These are phyloP conservation scores for Molanna angustata DNA, from an alignment of 2,888 invertebrate genomes.

Conservation along the genomic window DNA sequence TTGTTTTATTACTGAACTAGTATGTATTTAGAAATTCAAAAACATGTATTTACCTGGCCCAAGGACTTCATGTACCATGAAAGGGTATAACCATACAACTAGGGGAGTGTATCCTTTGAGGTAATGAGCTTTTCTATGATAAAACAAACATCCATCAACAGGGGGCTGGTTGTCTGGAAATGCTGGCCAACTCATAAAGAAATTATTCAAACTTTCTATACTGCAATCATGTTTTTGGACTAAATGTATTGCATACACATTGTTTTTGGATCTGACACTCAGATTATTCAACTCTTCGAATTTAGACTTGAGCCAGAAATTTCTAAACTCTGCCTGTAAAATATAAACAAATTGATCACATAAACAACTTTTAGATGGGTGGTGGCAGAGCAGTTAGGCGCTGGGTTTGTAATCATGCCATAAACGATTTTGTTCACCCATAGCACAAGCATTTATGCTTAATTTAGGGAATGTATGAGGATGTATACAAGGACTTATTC, in stretches of 20 bases:
- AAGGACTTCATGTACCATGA: constrained; percentile 81
- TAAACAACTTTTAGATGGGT: no score
- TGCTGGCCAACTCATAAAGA: constrained; percentile 43
- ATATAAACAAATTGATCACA: no score
- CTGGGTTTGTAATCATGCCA: no score
- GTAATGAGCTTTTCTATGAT: constrained; percentile 81
- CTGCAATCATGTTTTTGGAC: constrained; percentile 52
- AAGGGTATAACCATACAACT: constrained; percentile 89
- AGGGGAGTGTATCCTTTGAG: constrained; percentile 77
- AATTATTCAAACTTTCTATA: constrained; percentile 47
- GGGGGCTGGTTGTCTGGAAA: constrained; percentile 45
- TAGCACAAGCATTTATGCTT: no score
- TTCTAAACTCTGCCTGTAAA: constrained; percentile 76
- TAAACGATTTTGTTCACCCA: no score
- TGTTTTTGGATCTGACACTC: constrained; percentile 40
- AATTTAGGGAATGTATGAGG: no score
- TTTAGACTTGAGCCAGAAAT: constrained; percentile 78
- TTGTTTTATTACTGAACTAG: no score
- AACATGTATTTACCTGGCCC: constrained; percentile 43
- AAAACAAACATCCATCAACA: constrained; percentile 89
- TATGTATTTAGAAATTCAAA: no score
- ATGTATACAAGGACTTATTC: no score
- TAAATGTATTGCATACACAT: constrained; percentile 49
- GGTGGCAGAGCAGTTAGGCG: no score
- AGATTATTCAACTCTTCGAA: constrained; percentile 62